These are phyloP conservation scores for Chamaea fasciata DNA, from an alignment of 2,113 vertebrate species.

Conservation along the genomic window DNA sequence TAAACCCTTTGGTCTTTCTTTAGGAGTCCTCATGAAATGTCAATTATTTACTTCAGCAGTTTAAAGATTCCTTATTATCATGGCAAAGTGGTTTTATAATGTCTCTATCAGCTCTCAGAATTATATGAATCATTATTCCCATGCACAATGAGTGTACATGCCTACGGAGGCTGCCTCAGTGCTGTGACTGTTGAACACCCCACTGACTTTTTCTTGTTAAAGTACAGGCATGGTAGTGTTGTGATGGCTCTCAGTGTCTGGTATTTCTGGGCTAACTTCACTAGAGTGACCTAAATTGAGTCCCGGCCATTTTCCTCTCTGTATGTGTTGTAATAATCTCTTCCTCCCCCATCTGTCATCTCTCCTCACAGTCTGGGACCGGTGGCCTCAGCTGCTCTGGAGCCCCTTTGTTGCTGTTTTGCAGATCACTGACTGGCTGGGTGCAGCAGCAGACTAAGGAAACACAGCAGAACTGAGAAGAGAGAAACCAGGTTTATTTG, in stretches of 20 bases:
- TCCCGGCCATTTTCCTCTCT: not conserved
- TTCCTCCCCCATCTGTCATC: not conserved
- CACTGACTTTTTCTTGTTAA: not conserved
- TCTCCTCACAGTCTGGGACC: fast-evolving
- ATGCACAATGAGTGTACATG: fast-evolving
- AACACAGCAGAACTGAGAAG: not conserved
- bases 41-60: not conserved
- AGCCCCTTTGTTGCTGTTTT: fast-evolving
- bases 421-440: not conserved
- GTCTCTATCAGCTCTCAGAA: not conserved
- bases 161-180: fast-evolving
- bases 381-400: not conserved
- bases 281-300: not conserved
- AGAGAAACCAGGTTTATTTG: not conserved
- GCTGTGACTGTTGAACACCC: not conserved
- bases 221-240: fast-evolving
- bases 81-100: not conserved
- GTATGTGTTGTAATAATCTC: not conserved
- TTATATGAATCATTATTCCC: not conserved
- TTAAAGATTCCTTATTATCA: not conserved
- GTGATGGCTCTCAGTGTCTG: not conserved
- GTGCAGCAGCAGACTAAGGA: not conserved
- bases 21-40: not conserved
- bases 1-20: not conserved
- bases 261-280: not conserved